Conservation (phyloP, 1,140 invertebrate genomes). For the Copidosoma floridanum region DNA sequence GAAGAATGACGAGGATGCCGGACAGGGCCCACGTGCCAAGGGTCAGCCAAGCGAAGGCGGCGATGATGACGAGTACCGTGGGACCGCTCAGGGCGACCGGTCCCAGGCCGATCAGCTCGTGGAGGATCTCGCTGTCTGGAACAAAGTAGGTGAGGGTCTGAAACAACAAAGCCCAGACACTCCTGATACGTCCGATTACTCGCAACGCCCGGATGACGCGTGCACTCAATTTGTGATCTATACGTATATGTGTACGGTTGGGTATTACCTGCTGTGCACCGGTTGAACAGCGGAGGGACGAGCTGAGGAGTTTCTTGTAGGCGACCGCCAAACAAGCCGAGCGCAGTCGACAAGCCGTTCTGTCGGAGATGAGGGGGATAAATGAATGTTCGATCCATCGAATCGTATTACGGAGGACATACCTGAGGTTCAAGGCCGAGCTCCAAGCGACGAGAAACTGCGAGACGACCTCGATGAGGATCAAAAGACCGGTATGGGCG, state of each 20-base stretch:
- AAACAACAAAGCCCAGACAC: slow-evolving; percentile 6
- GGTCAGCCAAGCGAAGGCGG: not conserved
- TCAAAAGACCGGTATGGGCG: slow-evolving; percentile 24
- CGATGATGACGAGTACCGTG: slow-evolving; percentile 21
- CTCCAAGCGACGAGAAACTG: slow-evolving; percentile 36
- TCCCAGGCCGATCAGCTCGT: slow-evolving; percentile 33
- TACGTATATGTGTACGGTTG: too few species aligned
- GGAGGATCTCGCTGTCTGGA: slow-evolving; percentile 33
- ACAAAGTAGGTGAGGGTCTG: slow-evolving; percentile 37
- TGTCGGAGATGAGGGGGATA: slow-evolving; percentile 6
- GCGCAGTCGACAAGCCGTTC: slow-evolving; percentile 35
- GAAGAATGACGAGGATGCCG: not conserved
- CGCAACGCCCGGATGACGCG: not conserved
- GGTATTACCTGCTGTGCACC: slow-evolving; percentile 35
- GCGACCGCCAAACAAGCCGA: slow-evolving; percentile 36
- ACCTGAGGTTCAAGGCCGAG: slow-evolving; percentile 31
- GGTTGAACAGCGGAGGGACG: slow-evolving; percentile 33
- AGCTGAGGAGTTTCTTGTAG: slow-evolving; percentile 34
- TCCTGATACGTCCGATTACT: not conserved
- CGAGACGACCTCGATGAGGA: slow-evolving; percentile 29
- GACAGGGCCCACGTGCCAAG: not conserved
- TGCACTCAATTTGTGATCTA: not conserved
- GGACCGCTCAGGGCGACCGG: slow-evolving; percentile 31
- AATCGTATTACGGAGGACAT: not conserved
- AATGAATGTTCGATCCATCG: not conserved